Base-by-base conservation (phyloP, 2,113 vertebrate species). In the Dicaeum eximium region DNA sequence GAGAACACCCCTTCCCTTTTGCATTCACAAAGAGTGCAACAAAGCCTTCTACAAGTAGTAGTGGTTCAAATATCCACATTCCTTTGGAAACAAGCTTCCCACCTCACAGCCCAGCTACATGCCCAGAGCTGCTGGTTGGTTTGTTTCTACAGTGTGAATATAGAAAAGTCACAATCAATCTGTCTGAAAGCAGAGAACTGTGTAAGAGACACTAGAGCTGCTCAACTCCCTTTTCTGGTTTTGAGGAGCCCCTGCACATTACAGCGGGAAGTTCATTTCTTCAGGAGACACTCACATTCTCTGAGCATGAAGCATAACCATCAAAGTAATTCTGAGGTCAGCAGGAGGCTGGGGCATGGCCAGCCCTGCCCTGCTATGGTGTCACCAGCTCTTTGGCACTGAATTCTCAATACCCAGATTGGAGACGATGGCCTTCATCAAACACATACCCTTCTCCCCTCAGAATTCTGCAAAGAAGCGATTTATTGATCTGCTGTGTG, bases 61-160 rank as follows among this genome's bases (percentile, higher is more conserved):
- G 77, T 0, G 1, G 22, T 50, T 61, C 58, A 71, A 40, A 17
- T 21, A 67, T 20, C 48, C 30, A 54, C 33, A 44, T 28, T 87
- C 30, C 27, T 82, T 54, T 50, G 35, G 70, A 80, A 94, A 54
- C 44, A 69, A 50, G 62, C 51, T 80, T 88, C 47, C 42, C 31
- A 78, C 21, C 37, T 50, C 53, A 40, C 27, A 84, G 60, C 51
- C 37, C 51, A 88, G 64, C 83, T 74, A 75, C 25, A 13, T 4
- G 37, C 23, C n/a, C 17, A 27, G 35, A 84, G 44, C 45, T 75
- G 31, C 71, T n/a, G 31, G 23, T 19, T 16, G 11, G 38, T 45
- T 72, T 8, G 0, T 20, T 82, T 66, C 82, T 64, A 38, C 2
- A 3, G 25, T 42, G 35, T 0, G 0, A 22, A 20, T 14, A 64